These are phyloP conservation scores for Alentia gelatinosa DNA, from an alignment of 2,888 invertebrate species.

Conservation along the genomic window DNA sequence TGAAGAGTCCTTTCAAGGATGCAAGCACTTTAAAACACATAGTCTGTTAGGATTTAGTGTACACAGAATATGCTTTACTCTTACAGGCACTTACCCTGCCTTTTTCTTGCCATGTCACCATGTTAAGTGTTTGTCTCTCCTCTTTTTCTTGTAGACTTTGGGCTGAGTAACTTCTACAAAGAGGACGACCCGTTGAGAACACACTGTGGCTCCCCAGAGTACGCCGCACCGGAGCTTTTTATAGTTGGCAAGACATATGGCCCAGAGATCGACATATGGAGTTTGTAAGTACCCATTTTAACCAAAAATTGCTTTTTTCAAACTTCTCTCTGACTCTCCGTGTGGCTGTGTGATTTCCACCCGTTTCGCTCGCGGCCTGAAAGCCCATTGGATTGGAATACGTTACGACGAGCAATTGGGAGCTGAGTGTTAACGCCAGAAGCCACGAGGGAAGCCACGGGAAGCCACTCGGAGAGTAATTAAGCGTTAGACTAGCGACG, in stretches of 20 bases:
- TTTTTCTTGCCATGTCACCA: too few relatives aligned
- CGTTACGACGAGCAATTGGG: neutral
- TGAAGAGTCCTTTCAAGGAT: too few relatives aligned
- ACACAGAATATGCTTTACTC: too few relatives aligned
- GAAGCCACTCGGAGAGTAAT: neutral
- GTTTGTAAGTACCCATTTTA: constrained; percentile 83
- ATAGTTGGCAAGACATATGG: constrained; percentile 87
- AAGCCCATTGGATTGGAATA: neutral
- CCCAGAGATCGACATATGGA: constrained; percentile 90
- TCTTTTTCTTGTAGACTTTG: constrained; percentile 84
- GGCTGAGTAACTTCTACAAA: constrained; percentile 87
- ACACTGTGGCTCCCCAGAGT: constrained; percentile 90
- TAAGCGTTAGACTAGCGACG: too few relatives aligned
- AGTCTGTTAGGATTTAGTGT: too few relatives aligned
- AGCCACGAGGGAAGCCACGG: neutral
- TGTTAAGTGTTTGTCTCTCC: too few relatives aligned
- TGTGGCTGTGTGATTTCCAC: neutral
- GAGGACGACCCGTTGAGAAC: constrained; percentile 85
- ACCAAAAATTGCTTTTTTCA: neutral
- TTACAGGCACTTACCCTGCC: too few relatives aligned
- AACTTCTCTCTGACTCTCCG: neutral
- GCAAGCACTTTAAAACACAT: too few relatives aligned
- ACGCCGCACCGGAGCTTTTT: constrained; percentile 90
- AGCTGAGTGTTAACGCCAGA: neutral
- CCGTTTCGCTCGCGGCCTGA: neutral